Evolutionary conservation across 64 coral and sea anemone species (phyloP), one percentile per base, ranked within the genome.

Genomic region (Montipora efflorescens): DNA sequence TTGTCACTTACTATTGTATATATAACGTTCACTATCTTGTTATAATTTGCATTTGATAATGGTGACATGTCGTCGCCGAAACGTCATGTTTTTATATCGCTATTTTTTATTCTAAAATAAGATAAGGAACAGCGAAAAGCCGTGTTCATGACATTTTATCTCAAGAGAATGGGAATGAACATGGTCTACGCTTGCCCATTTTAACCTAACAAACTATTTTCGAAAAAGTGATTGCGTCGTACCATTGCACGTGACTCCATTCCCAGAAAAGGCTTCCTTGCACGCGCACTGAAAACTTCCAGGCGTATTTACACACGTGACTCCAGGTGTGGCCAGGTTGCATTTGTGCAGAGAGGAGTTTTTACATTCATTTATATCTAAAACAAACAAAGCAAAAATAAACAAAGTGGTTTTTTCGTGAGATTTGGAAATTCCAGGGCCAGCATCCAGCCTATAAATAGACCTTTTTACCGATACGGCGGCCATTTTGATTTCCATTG

Each of bases 211-310:
- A 64, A 64, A 64, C 13, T 64, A 16, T 64, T 15, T 12, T 64
- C 0, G 9, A 4, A 64, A 15, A 14, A 4, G 61, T 14, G 21
- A 55, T 44, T 12, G 43, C 45, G 11, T 4, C 1, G 21, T 79
- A 89, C 76, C 72, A 52, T 89, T 61, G 48, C 72, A 89, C 50
- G 36, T 89, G 50, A 89, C 66, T 50, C 82, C 82, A 71, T 86
- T 14, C 3, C 82, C 82, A 22, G 66, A 20, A 47, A 70, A 86
- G 15, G 64, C 82, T 9, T 8, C 1, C 66, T 72, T 73, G 47
- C 82, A 86, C 9, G 44, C 14, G 82, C 82, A 86, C 66, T 86
- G 82, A 45, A 71, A 86, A 71, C 18, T 45, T 86, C 82, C 82
- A 51, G 66, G 62, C 10, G 82, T 86, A 16, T 86, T 86, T 0